Conservation (phyloP, 2,113 vertebrate species). For the Otus sunia region DNA sequence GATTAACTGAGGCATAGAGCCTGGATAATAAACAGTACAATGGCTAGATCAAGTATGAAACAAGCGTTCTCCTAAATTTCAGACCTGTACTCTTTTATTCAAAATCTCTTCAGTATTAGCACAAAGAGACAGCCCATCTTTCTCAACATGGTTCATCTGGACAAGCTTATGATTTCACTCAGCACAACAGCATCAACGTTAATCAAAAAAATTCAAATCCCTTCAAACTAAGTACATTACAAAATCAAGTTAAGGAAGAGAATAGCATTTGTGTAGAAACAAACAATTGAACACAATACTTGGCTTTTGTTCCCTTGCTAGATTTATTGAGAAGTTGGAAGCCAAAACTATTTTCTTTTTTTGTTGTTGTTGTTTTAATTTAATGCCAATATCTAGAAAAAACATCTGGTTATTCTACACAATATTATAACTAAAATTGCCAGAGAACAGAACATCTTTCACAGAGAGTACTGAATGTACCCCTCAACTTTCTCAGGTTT, state of each 20-base stretch:
- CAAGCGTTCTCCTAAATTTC: neutral
- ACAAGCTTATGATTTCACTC: slow-evolving; percentile 27
- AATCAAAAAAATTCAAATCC: slow-evolving; percentile 18
- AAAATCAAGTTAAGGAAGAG: slow-evolving; percentile 52
- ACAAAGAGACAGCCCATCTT: slow-evolving; percentile 23
- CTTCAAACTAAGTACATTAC: slow-evolving; percentile 31
- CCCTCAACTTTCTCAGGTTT: neutral
- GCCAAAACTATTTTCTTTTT: neutral
- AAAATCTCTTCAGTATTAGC: neutral
- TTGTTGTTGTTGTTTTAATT: neutral
- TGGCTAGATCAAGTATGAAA: neutral
- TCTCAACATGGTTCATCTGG: slow-evolving; percentile 11
- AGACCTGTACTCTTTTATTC: neutral
- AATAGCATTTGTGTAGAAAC: slow-evolving; percentile 49
- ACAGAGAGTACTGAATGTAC: slow-evolving; percentile 39
- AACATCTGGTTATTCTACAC: slow-evolving; percentile 52
- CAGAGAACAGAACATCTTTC: slow-evolving; percentile 37
- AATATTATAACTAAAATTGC: neutral
- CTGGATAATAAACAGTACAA: neutral
- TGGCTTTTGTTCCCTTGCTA: slow-evolving; percentile 39
- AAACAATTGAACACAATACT: slow-evolving; percentile 43
- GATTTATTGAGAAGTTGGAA: slow-evolving; percentile 58
- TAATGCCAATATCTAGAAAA: slow-evolving; percentile 50
- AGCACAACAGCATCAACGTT: neutral
- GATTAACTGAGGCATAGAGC: neutral